Evolutionary conservation across 2,888 invertebrate species (phyloP), one percentile per base, ranked within the genome.

Genomic region (Melanchra persicariae): DNA sequence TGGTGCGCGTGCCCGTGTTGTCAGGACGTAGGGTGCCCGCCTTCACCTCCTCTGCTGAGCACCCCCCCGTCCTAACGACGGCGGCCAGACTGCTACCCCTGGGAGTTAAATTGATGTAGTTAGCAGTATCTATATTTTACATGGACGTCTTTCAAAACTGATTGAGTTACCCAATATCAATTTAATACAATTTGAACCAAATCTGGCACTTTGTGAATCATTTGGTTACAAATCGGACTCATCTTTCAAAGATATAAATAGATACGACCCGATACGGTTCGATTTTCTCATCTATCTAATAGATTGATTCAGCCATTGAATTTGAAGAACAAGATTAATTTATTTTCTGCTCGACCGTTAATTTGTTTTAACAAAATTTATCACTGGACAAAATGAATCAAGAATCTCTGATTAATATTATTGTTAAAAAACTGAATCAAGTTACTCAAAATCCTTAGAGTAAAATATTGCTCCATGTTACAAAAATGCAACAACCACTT

Each of bases 311-410:
- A 17, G 15, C 6, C 5, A 30, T 70, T 70, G 52, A 12, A 45
- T 69, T 45, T 67, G 57, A 70, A 30, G 19, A 22, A 40, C 49
- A 30, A 49, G 37, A 70, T 70, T 70, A 57, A 49, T 40, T 57
- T 40, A 30, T 57, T 49, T 26, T 17, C 24, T 67, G 17, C 6
- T 52, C 43, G 34, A 43, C 30, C 34, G n/a, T n/a, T n/a, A n/a
- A 43, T 24, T 66, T 24, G 10, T 51, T 66, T 17, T 1, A 26
- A 6, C 26, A 26, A 26, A 8, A 54, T 7, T 30, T 30, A 3
- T 30, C 30, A 5, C 12, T 37, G 24, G 24, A 15, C 1, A 22
- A 30, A 30, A 30, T 52, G 22, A 17, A 63, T 6, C 12, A 12
- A 30, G 19, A 30, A 51, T 60, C 22, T 24, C 17, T 66, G 45